Conservation (phyloP, 1,140 invertebrate genomes). For the Matsumurasca onukii region DNA sequence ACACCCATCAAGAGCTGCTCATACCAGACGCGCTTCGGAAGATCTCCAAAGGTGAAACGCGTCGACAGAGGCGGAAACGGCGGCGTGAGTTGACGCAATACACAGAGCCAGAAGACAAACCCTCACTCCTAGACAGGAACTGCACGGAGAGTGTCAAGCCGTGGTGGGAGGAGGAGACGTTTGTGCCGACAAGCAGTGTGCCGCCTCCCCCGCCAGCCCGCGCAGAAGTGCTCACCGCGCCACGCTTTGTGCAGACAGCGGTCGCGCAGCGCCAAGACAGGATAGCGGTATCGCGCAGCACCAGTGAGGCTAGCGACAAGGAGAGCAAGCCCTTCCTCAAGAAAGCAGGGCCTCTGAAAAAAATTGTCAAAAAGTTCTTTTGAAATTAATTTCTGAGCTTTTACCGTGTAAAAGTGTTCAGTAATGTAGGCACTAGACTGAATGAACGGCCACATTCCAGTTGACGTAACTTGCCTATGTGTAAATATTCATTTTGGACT, state of each 20-base stretch:
- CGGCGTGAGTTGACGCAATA: slow-evolving; percentile 44
- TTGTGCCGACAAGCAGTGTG: slow-evolving; percentile 3
- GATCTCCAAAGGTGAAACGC: slow-evolving; percentile 35
- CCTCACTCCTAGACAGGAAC: slow-evolving; percentile 47
- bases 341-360: slow-evolving; percentile 55
- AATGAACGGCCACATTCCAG: too few relatives aligned
- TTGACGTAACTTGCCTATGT: too few relatives aligned
- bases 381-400: slow-evolving; percentile 45
- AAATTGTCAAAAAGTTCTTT: slow-evolving; percentile 66
- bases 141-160: slow-evolving; percentile 37
- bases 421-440: too few relatives aligned
- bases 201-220: slow-evolving; percentile 8
- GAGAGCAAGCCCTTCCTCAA: slow-evolving; percentile 45
- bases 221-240: slow-evolving; percentile 3
- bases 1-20: slow-evolving; percentile 51
- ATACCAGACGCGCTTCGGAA: slow-evolving; percentile 47
- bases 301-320: slow-evolving; percentile 31
- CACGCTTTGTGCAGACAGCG: slow-evolving; percentile 50
- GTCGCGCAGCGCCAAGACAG: slow-evolving; percentile 53
- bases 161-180: slow-evolving; percentile 16
- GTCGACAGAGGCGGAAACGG: slow-evolving; percentile 46
- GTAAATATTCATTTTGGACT: too few relatives aligned
- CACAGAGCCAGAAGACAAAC: slow-evolving; percentile 29
- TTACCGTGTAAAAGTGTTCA: slow-evolving; percentile 18
- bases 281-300: slow-evolving; percentile 46